Base-by-base conservation (phyloP, 1,140 invertebrate genomes). In the Arctopsyche grandis region DNA sequence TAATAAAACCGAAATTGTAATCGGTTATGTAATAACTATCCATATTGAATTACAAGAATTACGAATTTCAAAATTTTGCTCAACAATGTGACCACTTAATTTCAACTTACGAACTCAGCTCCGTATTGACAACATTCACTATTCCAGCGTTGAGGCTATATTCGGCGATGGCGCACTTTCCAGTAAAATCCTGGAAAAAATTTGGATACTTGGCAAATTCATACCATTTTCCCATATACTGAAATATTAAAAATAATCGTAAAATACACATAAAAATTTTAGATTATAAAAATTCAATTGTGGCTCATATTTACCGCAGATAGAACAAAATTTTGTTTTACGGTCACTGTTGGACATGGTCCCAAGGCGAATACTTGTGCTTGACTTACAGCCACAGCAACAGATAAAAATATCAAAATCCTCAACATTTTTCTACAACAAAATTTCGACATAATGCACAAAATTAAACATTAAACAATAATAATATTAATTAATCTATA, bases 221-320 rank as follows among this genome's bases (percentile, higher is more conserved):
- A 83, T 93, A 95, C 94, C 94, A 96, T 82, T 90, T 90, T 4
- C 94, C 94, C 81, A 93, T 83, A 84, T 94, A 96, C 93, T 94
- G 12, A 12, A 52, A 52, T 14, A 38, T 38, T 38, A 38, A 38
- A 38, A 38, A 38, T 38, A 38, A 1, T 38, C 29, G 3, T 7
- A 38, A 1, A 38, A 38, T 7, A n/a, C 7, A 38, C 29, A 38
- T 38, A 38, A 38, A 1, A 38, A 38, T n/a, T n/a, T n/a, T n/a
- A 38, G 3, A 38, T 38, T 38, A 4, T 38, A 4, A 38, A 38
- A 38, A 1, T 38, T 38, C 29, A 38, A 4, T 4, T 38, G 1
- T 38, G 29, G 29, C 29, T 38, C 7, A 52, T 52, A 52, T 14
- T 52, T 38, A 38, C 29, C 29, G 7, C 1, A 7, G 1, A 4